Evolutionary conservation across 1,140 invertebrate genomes (phyloP), one percentile per base, ranked within the genome.

Genomic region (Drosophila jambulina): DNA sequence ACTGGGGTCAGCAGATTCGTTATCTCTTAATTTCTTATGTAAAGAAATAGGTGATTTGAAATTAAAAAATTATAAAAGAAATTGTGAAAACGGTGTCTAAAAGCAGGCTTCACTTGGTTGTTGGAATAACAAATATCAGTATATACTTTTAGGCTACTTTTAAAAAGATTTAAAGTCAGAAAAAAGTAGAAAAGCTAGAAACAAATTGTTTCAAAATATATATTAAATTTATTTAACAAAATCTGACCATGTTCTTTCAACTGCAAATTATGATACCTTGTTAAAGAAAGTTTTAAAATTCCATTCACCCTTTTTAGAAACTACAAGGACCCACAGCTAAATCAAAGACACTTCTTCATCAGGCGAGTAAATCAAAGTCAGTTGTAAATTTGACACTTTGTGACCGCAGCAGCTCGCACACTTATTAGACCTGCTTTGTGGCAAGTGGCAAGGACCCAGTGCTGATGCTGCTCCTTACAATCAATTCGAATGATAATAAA

Each of bases 401-500:
- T 78, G 76, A 78, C 75, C 75, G 65, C 72, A 68, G 67, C 54
- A 68, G 60, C 23, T 34, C 63, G 36, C 32, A 32, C 71, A 78
- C 75, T 78, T 78, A 78, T 70, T 78, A 78, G 65, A 77, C 74
- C 72, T 51, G 49, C 71, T 76, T 65, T 76, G 71, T 74, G 65
- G 53, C 57, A 63, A 58, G 51, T 23, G 36, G 45, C 43, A 68
- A 34, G 62, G 42, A 38, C 29, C 43, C 46, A 54, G 34, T 62
- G 79, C 70, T 76, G 54, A 74, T 70, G 61, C 63, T 56, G 75
- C 72, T 78, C 49, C 83, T 69, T 62, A 68, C 84, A 88, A 88
- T 88, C 84, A 88, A 88, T 88, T 88, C 77, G 77, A 88, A 88
- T 84, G 85, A 84, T 78, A 84, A 88, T 88, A 88, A 81, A 88